These are phyloP conservation scores for Orientallactaga bullata DNA, from an alignment of 2,113 vertebrate species.

Conservation along the genomic window DNA sequence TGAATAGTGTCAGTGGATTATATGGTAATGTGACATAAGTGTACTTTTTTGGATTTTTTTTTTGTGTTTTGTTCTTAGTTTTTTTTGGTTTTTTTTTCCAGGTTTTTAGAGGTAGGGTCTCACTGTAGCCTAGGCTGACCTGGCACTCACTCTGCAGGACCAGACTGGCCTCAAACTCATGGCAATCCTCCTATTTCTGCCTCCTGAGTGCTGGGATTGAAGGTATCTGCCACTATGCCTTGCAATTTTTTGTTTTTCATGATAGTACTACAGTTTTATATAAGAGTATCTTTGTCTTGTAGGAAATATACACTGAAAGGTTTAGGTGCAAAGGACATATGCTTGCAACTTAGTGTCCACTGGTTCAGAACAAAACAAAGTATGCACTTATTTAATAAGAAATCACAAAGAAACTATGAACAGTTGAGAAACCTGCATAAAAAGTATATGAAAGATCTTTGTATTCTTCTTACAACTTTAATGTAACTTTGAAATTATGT, in stretches of 20 bases:
- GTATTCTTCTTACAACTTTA: slow-evolving; percentile 30
- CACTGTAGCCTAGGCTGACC: no score
- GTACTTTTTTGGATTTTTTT: neutral
- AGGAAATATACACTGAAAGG: slow-evolving; percentile 53
- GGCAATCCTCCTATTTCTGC: no score
- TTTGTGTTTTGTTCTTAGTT: no score
- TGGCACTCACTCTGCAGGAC: no score
- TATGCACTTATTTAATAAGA: slow-evolving; percentile 5
- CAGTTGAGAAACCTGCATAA: slow-evolving; percentile 12
- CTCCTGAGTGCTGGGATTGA: no score
- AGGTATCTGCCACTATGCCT: no score
- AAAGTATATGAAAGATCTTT: slow-evolving; percentile 1
- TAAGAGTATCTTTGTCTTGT: neutral
- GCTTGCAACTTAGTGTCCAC: neutral
- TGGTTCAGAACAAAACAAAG: slow-evolving; percentile 37
- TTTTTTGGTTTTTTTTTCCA: no score
- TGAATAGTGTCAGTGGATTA: slow-evolving; percentile 1
- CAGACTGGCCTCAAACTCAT: no score
- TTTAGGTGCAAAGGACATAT: neutral
- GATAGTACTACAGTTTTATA: neutral
- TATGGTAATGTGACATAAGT: neutral
- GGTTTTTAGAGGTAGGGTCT: no score
- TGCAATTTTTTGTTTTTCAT: slow-evolving; percentile 20
- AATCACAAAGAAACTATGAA: slow-evolving; percentile 48
- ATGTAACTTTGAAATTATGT: slow-evolving; percentile 59